Evolutionary conservation across 2,113 vertebrate genomes (phyloP).

Genomic region (Salvelinus namaycush): DNA sequence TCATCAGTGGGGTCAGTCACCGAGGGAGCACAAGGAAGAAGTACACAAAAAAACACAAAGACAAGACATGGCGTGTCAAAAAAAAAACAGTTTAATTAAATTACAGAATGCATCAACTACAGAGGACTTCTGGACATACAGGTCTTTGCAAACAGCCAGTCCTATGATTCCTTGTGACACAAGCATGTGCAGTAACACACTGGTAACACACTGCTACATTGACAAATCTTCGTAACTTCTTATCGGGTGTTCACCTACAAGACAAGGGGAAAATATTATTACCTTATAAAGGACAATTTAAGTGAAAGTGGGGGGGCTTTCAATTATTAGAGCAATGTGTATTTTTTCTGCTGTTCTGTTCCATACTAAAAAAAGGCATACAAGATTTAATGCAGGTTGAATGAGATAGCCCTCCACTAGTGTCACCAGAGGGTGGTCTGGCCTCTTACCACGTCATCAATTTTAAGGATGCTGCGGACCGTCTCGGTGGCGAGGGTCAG

Average conservation of each 20-base stretch:
- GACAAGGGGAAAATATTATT: background rate
- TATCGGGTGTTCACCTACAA: constrained; percentile 77
- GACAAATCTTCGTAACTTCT: background rate
- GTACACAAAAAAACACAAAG: background rate
- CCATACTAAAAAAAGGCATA: no score
- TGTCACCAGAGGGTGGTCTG: background rate
- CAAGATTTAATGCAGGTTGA: no score
- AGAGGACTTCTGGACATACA: constrained; percentile 49
- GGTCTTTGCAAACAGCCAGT: constrained; percentile 24
- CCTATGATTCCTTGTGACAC: constrained; percentile 38
- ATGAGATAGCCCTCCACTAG: no score
- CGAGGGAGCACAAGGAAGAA: background rate
- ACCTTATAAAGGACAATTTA: no score
- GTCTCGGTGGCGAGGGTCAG: constrained; percentile 95
- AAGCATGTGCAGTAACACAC: constrained; percentile 32
- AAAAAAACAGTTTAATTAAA: constrained; percentile 70
- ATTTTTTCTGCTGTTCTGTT: no score
- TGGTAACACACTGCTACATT: constrained; percentile 11
- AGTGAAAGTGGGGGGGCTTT: background rate
- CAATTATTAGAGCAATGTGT: no score
- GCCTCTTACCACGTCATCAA: constrained; percentile 93
- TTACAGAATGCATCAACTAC: constrained; percentile 68
- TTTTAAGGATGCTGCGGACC: constrained; percentile 97
- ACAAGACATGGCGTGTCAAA: constrained; percentile 53
- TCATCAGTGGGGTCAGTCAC: no score